Base-by-base conservation (phyloP, 2,797 vertebrate species). In the Malacoraja senta region DNA sequence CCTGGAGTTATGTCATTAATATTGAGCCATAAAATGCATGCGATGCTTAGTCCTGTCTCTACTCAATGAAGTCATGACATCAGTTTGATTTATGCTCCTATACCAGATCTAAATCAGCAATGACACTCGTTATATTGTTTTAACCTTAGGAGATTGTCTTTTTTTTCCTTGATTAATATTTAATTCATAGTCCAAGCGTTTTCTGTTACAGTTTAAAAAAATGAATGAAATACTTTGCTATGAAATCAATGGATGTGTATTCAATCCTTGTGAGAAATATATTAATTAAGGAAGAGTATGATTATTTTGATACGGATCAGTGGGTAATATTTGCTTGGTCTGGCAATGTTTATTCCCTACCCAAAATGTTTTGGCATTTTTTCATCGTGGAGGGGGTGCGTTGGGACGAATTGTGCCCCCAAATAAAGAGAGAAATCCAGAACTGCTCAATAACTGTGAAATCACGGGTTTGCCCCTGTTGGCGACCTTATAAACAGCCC, bases 11-110 rank as follows among this genome's bases (percentile, higher is more conserved):
- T 92, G 72, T 92, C 72, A 92, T 92, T 92, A 74, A 76, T 92
- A 92, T 76, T 74, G 76, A 92, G 72, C 90, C 90, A 92, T 92
- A 76, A 92, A 92, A 92, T 76, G 90, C 58, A 13, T 44, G 71
- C 44, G 68, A 24, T 76, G 72, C 72, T 92, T 58, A 92, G 68
- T 10, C 71, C 71, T 74, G 68, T 92, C 90, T 76, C 53, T 74
- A 92, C 71, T 92, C 35, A 92, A 92, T 92, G 90, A 92, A 76
- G 90, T 92, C 90, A 92, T 72, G 90, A 92, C 90, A 92, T 92
- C 44, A 19, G 72, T 53, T 74, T 92, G 90, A 92, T 92, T 92
- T 76, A 92, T 92, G 90, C 90, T 76, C 38, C 90, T 71, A 76
- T 92, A 76, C 90, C 90, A 92, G 71, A 92, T 92, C 71, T 92